A percentile compares a stretch with the other conserved stretches of the same genome.
These are phyloP conservation scores for Azorinus chamasolen DNA, from an alignment of 2,888 invertebrate species.

Conservation along the genomic window DNA sequence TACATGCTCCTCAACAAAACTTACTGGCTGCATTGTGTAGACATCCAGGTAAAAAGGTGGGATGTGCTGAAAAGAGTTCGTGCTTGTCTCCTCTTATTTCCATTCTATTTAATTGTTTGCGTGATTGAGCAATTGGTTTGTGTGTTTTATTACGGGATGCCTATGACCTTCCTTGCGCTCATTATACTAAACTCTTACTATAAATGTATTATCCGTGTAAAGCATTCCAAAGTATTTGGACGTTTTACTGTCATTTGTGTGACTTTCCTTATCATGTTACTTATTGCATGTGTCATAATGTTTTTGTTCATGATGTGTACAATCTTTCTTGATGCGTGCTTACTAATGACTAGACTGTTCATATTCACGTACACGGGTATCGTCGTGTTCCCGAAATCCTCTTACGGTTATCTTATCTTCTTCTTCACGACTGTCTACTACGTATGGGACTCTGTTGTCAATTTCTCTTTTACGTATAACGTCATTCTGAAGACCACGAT, in stretches of 20 bases:
- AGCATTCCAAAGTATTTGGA: neutral
- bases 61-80: neutral
- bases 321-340: constrained; percentile 61
- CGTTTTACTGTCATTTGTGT: neutral
- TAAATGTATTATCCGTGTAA: neutral
- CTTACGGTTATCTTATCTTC: constrained; percentile 65
- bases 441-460: constrained; percentile 47
- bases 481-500: constrained; percentile 36
- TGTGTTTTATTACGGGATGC: constrained; percentile 50
- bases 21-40: constrained; percentile 53
- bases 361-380: constrained; percentile 67
- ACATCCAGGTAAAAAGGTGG: constrained; percentile 39
- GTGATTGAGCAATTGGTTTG: constrained; percentile 41
- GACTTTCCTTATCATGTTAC: neutral
- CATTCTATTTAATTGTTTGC: constrained; percentile 47
- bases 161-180: constrained; percentile 40
- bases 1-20: constrained; percentile 57
- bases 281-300: constrained; percentile 1
- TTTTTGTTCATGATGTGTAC: constrained; percentile 63
- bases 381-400: constrained; percentile 57
- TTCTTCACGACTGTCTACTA: constrained; percentile 57
- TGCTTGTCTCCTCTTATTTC: constrained; percentile 7
- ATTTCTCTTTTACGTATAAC: constrained; percentile 41
- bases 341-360: constrained; percentile 55
- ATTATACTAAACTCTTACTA: constrained; percentile 48